Evolutionary conservation across 2,888 invertebrate species (phyloP), one percentile per base, ranked within the genome.

Genomic region (Oligia fasciuncula): DNA sequence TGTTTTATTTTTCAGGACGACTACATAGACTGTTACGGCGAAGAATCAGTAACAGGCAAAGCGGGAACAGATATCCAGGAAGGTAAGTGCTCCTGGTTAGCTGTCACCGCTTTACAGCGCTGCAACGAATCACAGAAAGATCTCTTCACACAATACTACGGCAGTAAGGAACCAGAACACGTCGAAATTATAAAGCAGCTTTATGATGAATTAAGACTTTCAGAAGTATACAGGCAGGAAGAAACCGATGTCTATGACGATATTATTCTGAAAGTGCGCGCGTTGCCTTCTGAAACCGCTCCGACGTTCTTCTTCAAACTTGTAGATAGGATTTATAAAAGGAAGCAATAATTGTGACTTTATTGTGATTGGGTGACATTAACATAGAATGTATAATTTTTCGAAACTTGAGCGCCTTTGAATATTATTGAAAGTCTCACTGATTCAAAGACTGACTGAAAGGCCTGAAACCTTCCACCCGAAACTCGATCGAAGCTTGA

Each of bases 41-140:
- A 98, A 97, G 92, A 91, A 77, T 76, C 84, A 2, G 51, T 92
- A 4, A 92, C 91, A 4, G 93, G 93, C 0, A 93, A 94, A 85
- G 87, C 83, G 0, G 93, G 94, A 4, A 93, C 92, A 4, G 94
- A 94, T 79, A 95, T 95, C 6, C 93, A 94, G 80, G 98, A 99
- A 91, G 99, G 99, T 63, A 99, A 99, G 94, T 99, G 99, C 93
- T 97, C 98, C 0, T 99, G 99, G 99, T 95, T 99, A 67, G 97
- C 98, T 0, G 98, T 99, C 6, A 89, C 86, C 65, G 92, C 92
- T 43, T 74, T 60, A 97, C 98, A 71, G 98, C 99, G 65, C 96
- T 99, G 89, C 97, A 98, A 94, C 96, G 97, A 97, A 0, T 94
- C 97, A 14, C 98, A 99, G 92, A 97, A 97, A 84, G 95, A 97